These are phyloP conservation scores for Acestrorhynchus altus DNA, from an alignment of 2,797 vertebrate species.

Conservation along the genomic window DNA sequence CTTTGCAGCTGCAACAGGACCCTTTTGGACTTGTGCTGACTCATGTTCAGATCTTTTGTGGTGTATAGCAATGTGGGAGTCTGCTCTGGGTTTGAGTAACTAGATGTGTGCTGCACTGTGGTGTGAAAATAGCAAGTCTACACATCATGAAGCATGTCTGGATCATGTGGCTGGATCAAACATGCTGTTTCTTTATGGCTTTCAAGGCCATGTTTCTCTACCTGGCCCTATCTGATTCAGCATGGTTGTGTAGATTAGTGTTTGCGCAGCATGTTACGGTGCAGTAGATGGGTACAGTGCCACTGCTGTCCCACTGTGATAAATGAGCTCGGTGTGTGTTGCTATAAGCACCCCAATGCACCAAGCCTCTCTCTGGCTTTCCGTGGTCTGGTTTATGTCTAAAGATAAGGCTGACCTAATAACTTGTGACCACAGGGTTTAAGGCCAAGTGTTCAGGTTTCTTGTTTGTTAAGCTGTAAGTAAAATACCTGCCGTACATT, in stretches of 20 bases:
- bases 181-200: neutral
- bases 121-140: too few species aligned
- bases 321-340: conserved; percentile 22
- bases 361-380: neutral
- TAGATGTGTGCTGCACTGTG: neutral
- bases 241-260: conserved; percentile 40
- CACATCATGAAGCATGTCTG: neutral
- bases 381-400: conserved; percentile 7
- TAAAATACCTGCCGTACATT: too few species aligned
- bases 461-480: too few species aligned
- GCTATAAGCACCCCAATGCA: conserved; percentile 16
- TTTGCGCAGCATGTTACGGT: conserved; percentile 19
- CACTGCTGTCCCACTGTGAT: conserved; percentile 28
- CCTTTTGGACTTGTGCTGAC: neutral
- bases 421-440: too few species aligned
- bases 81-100: neutral
- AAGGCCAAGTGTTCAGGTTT: too few species aligned
- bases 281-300: neutral
- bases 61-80: neutral
- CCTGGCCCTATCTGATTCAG: conserved; percentile 29
- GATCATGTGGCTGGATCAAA: neutral
- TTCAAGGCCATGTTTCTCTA: conserved; percentile 4
- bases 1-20: neutral
- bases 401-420: neutral
- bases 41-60: neutral